phyloP scores from a whole-genome alignment of 35 echinoderm and acorn worm species.

The Holothuria glaberrima region DNA sequence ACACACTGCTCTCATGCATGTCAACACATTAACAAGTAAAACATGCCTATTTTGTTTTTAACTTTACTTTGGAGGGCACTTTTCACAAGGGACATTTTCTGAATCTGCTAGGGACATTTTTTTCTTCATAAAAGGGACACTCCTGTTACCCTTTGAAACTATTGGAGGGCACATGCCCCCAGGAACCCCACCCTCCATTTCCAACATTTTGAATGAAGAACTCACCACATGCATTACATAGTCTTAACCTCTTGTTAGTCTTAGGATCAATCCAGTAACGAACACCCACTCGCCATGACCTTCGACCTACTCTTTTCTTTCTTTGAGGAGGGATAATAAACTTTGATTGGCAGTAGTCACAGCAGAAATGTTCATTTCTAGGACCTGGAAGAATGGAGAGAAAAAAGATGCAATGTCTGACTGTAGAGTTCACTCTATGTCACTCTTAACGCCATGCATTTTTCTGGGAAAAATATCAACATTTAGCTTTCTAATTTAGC shows the following conservation, averaged over 20 bases:
- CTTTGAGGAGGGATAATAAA: conserved; percentile 49
- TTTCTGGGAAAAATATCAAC: background rate
- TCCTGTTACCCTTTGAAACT: background rate
- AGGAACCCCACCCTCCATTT: background rate
- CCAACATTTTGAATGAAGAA: background rate
- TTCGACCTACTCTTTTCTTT: conserved; percentile 36
- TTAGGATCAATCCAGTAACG: conserved; percentile 81
- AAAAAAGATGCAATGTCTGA: background rate
- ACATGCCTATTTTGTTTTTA: no score
- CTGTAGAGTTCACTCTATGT: background rate
- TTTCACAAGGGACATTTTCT: background rate
- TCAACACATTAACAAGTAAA: no score
- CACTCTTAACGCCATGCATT: background rate
- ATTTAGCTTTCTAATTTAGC: no score
- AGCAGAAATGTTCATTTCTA: conserved; percentile 20
- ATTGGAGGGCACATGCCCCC: no score
- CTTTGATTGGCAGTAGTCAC: conserved; percentile 55
- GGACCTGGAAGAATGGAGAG: background rate
- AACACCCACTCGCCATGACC: conserved; percentile 44
- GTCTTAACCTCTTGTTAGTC: conserved; percentile 69
- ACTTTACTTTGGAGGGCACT: no score
- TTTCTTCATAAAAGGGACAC: background rate
- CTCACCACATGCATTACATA: conserved; percentile 99
- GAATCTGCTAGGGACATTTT: background rate
- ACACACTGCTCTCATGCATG: no score